Evolutionary conservation across 2,113 vertebrate species (phyloP).

Genomic region (Bufo bufo): DNA sequence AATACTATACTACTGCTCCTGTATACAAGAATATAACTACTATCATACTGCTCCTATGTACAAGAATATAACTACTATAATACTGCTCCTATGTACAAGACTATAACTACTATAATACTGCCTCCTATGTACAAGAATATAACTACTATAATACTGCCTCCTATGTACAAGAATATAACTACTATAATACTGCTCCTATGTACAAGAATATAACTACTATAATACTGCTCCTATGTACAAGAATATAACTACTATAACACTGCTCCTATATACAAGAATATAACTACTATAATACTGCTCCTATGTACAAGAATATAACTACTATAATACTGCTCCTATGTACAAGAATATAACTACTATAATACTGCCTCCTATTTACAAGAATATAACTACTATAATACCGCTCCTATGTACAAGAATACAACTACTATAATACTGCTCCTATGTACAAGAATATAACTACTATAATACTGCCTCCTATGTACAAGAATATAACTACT

Average conservation of each 20-base stretch:
- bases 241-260: slow-evolving; percentile 5
- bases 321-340: slow-evolving; percentile 5
- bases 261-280: background rate
- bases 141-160: slow-evolving; percentile 3
- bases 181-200: background rate
- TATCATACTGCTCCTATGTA: background rate
- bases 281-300: slow-evolving; percentile 1
- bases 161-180: background rate
- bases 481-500: slow-evolving; percentile 6
- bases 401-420: background rate
- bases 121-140: background rate
- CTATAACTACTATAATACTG: background rate
- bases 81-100: background rate
- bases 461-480: background rate
- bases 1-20: background rate
- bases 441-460: slow-evolving; percentile 2
- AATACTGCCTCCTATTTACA: background rate
- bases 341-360: slow-evolving; percentile 13
- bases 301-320: slow-evolving; percentile 14
- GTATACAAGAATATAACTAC: background rate
- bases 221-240: background rate
- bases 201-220: background rate
- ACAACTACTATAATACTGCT: background rate
- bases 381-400: slow-evolving; percentile 10
- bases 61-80: background rate